Percentiles rank a stretch among this genome's conserved stretches.
Evolutionary conservation across 2,888 invertebrate genomes (phyloP).

Genomic region (Dryobota labecula): DNA sequence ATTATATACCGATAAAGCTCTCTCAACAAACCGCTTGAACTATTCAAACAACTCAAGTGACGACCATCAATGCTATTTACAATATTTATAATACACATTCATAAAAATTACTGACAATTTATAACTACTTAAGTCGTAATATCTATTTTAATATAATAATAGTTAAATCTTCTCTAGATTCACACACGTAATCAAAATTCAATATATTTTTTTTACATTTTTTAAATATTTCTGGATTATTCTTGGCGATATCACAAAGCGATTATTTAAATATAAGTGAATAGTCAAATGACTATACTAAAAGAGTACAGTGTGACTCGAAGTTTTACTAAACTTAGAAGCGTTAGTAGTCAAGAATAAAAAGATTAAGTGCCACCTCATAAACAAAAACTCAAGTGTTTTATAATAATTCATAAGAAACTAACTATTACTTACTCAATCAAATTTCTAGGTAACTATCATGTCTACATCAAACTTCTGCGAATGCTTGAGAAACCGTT

Average conservation of each 20-base stretch:
- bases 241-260: slow-evolving; percentile 85
- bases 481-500: slow-evolving; percentile 51
- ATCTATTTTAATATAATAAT: slow-evolving; percentile 57
- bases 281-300: slow-evolving; percentile 78
- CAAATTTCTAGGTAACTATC: slow-evolving; percentile 64
- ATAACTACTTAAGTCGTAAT: slow-evolving; percentile 63
- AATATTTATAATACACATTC: slow-evolving; percentile 79
- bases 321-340: slow-evolving; percentile 49
- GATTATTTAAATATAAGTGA: slow-evolving; percentile 79
- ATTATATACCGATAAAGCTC: slow-evolving; percentile 77
- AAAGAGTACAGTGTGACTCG: slow-evolving; percentile 66
- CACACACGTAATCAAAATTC: slow-evolving; percentile 64
- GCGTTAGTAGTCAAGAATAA: slow-evolving; percentile 59
- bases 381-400: slow-evolving; percentile 57
- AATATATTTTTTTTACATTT: slow-evolving; percentile 70
- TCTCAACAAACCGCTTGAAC: slow-evolving; percentile 76
- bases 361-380: slow-evolving; percentile 50
- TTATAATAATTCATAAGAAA: slow-evolving; percentile 49
- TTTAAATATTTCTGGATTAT: slow-evolving; percentile 64
- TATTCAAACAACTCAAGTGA: slow-evolving; percentile 71
- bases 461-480: slow-evolving; percentile 54
- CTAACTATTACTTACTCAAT: slow-evolving; percentile 59
- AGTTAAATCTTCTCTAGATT: slow-evolving; percentile 66
- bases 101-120: slow-evolving; percentile 61
- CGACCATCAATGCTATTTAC: slow-evolving; percentile 71